A percentile compares a stretch with the other conserved stretches of the same genome.
phyloP scores from a whole-genome alignment of 2,888 invertebrate species.

The Adelphocoris suturalis region DNA sequence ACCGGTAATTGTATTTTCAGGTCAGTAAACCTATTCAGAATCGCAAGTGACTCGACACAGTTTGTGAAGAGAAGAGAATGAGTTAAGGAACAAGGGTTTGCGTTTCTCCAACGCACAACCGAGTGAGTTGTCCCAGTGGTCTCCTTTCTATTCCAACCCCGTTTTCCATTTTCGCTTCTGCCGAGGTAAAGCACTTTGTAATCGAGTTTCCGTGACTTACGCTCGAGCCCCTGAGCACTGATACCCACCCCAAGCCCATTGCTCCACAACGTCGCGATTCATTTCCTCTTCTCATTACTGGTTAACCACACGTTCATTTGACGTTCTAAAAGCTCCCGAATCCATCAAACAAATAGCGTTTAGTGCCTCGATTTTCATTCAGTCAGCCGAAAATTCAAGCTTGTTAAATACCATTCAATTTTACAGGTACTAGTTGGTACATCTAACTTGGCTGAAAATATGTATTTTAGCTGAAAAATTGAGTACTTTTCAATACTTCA shows the following conservation, averaged over 20 bases:
- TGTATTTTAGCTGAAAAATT: too few species aligned
- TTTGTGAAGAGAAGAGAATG: background rate
- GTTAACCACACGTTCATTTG: background rate
- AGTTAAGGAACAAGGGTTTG: constrained; percentile 21
- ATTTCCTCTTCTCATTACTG: background rate
- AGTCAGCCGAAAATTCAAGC: background rate
- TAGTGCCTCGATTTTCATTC: background rate
- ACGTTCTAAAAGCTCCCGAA: background rate
- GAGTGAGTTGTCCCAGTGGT: constrained; percentile 56
- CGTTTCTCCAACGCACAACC: background rate
- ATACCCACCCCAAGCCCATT: background rate
- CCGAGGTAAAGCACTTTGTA: constrained; percentile 56
- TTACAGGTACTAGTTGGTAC: too few species aligned
- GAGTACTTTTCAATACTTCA: too few species aligned
- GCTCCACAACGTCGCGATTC: background rate
- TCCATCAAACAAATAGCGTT: background rate
- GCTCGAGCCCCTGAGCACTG: constrained; percentile 6
- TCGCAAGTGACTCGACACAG: background rate
- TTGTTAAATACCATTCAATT: background rate
- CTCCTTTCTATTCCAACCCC: constrained; percentile 59
- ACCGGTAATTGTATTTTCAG: too few species aligned
- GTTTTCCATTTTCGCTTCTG: constrained; percentile 56
- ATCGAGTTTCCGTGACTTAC: constrained; percentile 56
- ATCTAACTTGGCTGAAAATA: too few species aligned
- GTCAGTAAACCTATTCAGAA: background rate